Evolutionary conservation across 2,113 vertebrate species (phyloP).

Genomic region (Bucco capensis): DNA sequence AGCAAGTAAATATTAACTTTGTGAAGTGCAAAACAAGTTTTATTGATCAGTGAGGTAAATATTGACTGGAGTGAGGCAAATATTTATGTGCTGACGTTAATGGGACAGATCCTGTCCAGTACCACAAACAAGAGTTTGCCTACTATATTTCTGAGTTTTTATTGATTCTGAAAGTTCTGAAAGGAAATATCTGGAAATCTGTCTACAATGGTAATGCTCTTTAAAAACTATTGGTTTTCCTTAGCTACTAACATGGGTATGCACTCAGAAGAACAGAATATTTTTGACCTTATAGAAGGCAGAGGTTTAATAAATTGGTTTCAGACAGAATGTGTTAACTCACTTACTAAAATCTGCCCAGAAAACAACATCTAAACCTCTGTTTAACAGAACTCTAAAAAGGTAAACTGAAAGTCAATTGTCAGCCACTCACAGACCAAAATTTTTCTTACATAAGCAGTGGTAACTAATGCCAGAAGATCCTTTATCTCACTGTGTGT

Average conservation of each 20-base stretch:
- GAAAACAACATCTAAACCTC: not conserved
- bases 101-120: not conserved
- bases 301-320: not conserved
- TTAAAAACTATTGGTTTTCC: not conserved
- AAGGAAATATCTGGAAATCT: not conserved
- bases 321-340: not conserved
- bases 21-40: constrained; percentile 33
- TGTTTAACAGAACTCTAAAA: not conserved
- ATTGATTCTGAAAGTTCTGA: not conserved
- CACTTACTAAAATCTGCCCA: not conserved
- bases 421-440: not conserved
- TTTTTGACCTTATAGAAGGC: not conserved
- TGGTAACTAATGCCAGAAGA: not conserved
- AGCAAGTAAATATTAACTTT: constrained; percentile 40
- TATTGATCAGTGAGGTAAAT: constrained; percentile 40
- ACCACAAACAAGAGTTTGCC: not conserved
- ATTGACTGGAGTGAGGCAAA: constrained; percentile 49
- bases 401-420: not conserved
- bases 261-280: not conserved
- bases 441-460: not conserved
- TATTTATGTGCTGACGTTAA: constrained; percentile 35
- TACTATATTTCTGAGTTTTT: not conserved
- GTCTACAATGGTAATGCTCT: not conserved
- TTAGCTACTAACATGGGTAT: not conserved
- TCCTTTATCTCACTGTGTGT: not conserved